phyloP scores from a whole-genome alignment of 2,113 vertebrate genomes.

The Diadophis punctatus region DNA sequence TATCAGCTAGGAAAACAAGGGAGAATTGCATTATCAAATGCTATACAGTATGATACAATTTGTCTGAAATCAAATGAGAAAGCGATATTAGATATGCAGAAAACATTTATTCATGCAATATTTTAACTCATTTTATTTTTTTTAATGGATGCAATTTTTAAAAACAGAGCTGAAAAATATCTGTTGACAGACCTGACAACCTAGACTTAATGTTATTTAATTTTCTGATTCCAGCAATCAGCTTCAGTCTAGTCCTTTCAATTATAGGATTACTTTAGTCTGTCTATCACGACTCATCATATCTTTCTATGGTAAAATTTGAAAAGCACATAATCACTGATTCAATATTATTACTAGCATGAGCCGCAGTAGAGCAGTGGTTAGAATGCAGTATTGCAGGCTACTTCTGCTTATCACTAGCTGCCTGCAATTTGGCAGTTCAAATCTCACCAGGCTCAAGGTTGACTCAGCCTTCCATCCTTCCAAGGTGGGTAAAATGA shows the following conservation, averaged over 20 bases:
- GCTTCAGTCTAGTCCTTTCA: not conserved
- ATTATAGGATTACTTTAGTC: not conserved
- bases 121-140: not conserved
- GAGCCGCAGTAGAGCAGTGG: too few species aligned
- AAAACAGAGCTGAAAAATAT: not conserved
- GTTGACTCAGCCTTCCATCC: too few species aligned
- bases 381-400: too few species aligned
- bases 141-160: not conserved
- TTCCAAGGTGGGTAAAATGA: too few species aligned
- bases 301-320: not conserved
- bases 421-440: too few species aligned
- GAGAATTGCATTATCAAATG: not conserved
- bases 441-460: too few species aligned
- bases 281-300: not conserved
- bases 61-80: not conserved
- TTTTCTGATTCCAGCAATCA: not conserved
- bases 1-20: constrained; percentile 74
- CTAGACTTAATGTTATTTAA: not conserved
- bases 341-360: not conserved
- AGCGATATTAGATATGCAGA: not conserved
- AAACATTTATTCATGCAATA: constrained; percentile 2
- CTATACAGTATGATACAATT: not conserved
- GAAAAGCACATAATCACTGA: not conserved
- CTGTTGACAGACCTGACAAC: not conserved
- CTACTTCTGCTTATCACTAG: too few species aligned